A percentile compares a stretch with the other conserved stretches of the same genome.
Conservation (phyloP, 2,888 invertebrate species). For the Catocala fraxini region DNA sequence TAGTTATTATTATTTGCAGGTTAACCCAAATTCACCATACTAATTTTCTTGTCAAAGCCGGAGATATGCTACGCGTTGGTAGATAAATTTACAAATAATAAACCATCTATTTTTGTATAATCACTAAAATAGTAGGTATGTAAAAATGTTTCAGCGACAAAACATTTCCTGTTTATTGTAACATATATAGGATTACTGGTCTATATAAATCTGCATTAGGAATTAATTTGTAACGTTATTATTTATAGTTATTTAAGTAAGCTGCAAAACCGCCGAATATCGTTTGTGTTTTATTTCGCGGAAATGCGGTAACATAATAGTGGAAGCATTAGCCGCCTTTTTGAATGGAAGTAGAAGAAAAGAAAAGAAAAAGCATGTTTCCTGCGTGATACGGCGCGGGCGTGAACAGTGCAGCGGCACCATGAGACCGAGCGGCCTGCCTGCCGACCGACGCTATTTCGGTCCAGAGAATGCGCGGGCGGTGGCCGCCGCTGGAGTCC, state of each 20-base stretch:
- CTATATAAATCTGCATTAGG: constrained; percentile 30
- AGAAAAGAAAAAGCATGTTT: constrained; percentile 57
- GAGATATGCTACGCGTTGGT: constrained; percentile 51
- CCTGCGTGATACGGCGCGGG: constrained; percentile 55
- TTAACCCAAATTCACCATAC: constrained; percentile 38
- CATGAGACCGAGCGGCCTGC: constrained; percentile 32
- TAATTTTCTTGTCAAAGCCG: constrained; percentile 38
- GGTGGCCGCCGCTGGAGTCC: constrained; percentile 60
- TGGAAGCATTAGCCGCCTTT: constrained; percentile 40
- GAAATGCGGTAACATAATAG: constrained; percentile 50
- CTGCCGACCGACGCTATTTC: constrained; percentile 63
- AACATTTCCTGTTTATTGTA: constrained; percentile 61
- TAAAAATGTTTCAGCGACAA: constrained; percentile 42
- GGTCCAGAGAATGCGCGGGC: constrained; percentile 62
- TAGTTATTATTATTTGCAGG: constrained; percentile 16
- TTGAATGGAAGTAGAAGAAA: constrained; percentile 55
- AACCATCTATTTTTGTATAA: constrained; percentile 61
- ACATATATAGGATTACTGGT: constrained; percentile 22
- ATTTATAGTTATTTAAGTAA: constrained; percentile 22
- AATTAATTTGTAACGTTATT: constrained; percentile 27
- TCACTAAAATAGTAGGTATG: constrained; percentile 60
- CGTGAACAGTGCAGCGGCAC: constrained; percentile 40
- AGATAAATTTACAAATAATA: constrained; percentile 58
- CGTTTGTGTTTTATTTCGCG: constrained; percentile 39
- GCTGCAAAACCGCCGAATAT: constrained; percentile 24